Conservation (phyloP, 2,797 vertebrate species). For the Garrulus glandarius region DNA sequence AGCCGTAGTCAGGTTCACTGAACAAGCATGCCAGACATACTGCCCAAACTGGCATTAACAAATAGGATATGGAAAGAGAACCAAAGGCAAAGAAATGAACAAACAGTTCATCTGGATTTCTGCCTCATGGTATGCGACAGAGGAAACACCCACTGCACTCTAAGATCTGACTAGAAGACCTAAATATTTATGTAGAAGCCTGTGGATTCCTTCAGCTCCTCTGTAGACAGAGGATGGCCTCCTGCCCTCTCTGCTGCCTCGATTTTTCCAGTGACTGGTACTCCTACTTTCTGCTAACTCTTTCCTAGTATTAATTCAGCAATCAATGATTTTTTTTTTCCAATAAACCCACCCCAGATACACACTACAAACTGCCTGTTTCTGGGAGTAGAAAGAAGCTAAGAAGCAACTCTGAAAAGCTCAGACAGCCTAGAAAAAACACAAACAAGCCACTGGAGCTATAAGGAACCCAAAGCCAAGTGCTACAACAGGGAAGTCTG, state of each 20-base stretch:
- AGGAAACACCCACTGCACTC: background rate
- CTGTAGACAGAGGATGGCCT: background rate
- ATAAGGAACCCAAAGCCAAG: slow-evolving; percentile 30
- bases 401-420: background rate
- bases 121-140: background rate
- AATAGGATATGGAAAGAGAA: background rate
- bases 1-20: background rate
- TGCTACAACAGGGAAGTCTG: slow-evolving; percentile 46
- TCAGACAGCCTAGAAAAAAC: slow-evolving; percentile 20
- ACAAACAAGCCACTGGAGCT: slow-evolving; percentile 16
- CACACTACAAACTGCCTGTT: background rate
- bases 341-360: background rate
- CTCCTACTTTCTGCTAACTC: background rate
- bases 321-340: background rate
- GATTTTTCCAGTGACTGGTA: background rate
- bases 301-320: slow-evolving; percentile 19
- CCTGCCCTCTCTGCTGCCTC: background rate
- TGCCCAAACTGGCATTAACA: background rate
- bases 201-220: slow-evolving; percentile 13
- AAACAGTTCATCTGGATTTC: background rate
- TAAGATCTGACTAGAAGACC: slow-evolving; percentile 27
- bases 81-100: slow-evolving; percentile 7
- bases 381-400: background rate
- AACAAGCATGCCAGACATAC: background rate
- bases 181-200: slow-evolving; percentile 39